phyloP scores from a whole-genome alignment of 2,113 vertebrate species.

The Stomatorhinus ivindoensis region DNA sequence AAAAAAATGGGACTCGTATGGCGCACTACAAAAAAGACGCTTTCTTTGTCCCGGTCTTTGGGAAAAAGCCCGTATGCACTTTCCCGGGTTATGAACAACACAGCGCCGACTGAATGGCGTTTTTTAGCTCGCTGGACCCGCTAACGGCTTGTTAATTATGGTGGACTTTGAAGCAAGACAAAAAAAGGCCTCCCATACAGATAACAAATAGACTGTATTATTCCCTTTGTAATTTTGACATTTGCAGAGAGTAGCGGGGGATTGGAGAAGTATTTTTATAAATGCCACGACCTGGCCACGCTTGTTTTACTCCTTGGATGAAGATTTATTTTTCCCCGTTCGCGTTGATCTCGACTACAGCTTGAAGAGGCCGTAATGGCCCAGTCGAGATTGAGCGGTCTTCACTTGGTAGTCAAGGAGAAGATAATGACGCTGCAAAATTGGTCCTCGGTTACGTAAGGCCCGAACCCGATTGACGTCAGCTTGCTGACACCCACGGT shows the following conservation, averaged over 20 bases:
- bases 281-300: background rate
- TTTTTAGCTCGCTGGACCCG: constrained; percentile 23
- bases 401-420: background rate
- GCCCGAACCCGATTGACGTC: background rate
- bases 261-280: background rate
- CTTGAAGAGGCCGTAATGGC: constrained; percentile 15
- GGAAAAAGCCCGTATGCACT: constrained; percentile 19
- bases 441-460: background rate
- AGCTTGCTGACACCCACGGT: background rate
- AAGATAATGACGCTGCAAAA: background rate
- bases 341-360: background rate
- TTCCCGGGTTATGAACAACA: constrained; percentile 20
- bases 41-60: constrained; percentile 20
- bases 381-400: background rate
- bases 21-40: background rate
- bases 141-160: constrained; percentile 34
- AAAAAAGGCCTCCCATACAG: constrained; percentile 26
- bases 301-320: background rate
- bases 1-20: constrained; percentile 18
- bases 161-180: constrained; percentile 29
- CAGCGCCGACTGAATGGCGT: constrained; percentile 18
- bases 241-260: constrained; percentile 14
- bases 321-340: constrained; percentile 4
- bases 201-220: constrained; percentile 19
- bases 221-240: constrained; percentile 18